These are phyloP conservation scores for Dorcus parallelipipedus DNA, from an alignment of 2,888 invertebrate species.

Conservation along the genomic window DNA sequence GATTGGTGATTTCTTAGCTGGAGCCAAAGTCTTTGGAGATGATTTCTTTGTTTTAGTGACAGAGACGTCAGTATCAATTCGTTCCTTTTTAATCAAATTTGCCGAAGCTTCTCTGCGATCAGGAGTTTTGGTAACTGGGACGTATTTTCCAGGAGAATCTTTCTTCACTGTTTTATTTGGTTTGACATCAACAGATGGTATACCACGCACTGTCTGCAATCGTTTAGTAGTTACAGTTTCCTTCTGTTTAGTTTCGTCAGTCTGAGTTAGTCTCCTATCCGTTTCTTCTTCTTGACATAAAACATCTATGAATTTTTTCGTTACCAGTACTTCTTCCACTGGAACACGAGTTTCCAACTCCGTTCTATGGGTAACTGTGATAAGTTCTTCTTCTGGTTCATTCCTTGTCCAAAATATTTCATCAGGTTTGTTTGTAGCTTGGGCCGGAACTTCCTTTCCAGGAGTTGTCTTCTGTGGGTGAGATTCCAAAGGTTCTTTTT, in stretches of 20 bases:
- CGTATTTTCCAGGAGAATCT: slow-evolving; percentile 25
- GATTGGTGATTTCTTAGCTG: slow-evolving; percentile 3
- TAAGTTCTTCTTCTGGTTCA: slow-evolving; percentile 8
- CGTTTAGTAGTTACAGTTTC: background rate
- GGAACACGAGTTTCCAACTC: slow-evolving; percentile 27
- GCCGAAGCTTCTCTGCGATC: slow-evolving; percentile 8
- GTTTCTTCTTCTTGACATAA: slow-evolving; percentile 38
- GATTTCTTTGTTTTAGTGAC: slow-evolving; percentile 27
- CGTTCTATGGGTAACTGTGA: slow-evolving; percentile 8
- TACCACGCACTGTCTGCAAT: no score
- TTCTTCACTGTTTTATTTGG: slow-evolving; percentile 35
- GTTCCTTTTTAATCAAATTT: slow-evolving; percentile 25
- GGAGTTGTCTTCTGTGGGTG: slow-evolving; percentile 15
- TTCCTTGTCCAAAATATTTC: background rate
- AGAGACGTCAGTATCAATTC: slow-evolving; percentile 10
- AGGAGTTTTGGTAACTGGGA: slow-evolving; percentile 13
- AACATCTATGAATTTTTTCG: slow-evolving; percentile 37
- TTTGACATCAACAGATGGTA: no score
- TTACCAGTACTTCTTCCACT: slow-evolving; percentile 39
- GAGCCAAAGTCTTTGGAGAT: background rate
- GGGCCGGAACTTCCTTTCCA: background rate
- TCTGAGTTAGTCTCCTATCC: background rate
- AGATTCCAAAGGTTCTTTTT: slow-evolving; percentile 23
- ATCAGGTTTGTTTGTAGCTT: background rate
- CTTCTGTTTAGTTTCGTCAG: slow-evolving; percentile 7